Base-by-base conservation (phyloP, 2,888 invertebrate species). In the Allygus modestus region DNA sequence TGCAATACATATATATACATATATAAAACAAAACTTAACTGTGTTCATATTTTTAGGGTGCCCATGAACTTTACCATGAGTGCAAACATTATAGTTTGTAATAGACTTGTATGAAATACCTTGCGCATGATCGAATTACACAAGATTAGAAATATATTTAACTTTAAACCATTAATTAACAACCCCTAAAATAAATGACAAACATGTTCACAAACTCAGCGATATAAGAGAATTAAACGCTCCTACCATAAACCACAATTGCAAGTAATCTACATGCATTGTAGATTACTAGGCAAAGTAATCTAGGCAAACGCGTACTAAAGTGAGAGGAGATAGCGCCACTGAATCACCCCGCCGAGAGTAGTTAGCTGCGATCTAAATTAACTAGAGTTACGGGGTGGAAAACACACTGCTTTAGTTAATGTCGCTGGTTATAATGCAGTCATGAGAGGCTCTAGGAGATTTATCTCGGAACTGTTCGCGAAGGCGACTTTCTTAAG, bases 371-470 rank as follows among this genome's bases (percentile, higher is more conserved):
- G 41, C 41, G 71, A 37, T 41, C 71, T 71, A 71, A 71, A 71
- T 71, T 71, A 71, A 71, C 71, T 41, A 71, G 71, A 71, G 71
- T 71, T 71, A 71, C 71, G 71, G 71, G 33, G 28, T 71, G 71
- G 71, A 71, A 71, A 71, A 71, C 71, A 41, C 71, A 71, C 71
- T 41, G 71, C 71, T 71, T 71, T 71, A 71, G 71, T 71, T 71
- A 71, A 41, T 71, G 71, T 71, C 71, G 71, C 41, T 11, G 71
- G 33, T 37, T 71, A 71, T 71, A 71, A 71, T 71, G 71, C 71
- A 71, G 71, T 33, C 71, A 71, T 71, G 71, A 71, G 41, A 23
- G 31, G 71, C 41, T 28, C 28, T 31, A 41, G 26, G 17, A 41
- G 71, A 71, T 71, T 71, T 71, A 71, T 71, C 71, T 20, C 20